These are phyloP conservation scores for Loripinus fragilis DNA, from an alignment of 2,888 invertebrate genomes.

Conservation along the genomic window DNA sequence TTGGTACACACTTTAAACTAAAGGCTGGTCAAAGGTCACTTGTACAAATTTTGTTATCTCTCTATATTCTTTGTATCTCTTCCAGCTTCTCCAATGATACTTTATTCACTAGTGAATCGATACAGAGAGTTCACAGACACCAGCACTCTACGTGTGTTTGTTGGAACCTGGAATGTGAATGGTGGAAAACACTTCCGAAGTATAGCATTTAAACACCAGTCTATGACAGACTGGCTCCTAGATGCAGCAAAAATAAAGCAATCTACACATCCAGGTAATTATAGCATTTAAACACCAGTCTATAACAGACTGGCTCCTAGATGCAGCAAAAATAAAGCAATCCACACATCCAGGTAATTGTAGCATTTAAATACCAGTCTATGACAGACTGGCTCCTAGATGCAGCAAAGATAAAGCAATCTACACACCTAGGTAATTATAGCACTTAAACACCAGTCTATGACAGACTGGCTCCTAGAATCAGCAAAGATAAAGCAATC, in stretches of 20 bases:
- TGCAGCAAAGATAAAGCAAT: too few species aligned
- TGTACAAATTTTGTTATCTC: not conserved
- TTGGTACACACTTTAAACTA: not conserved
- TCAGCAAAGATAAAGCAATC: too few species aligned
- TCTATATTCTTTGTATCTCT: conserved; percentile 18
- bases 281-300: too few species aligned
- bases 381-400: too few species aligned
- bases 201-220: conserved; percentile 92
- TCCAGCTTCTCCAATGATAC: conserved; percentile 76
- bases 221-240: conserved; percentile 86
- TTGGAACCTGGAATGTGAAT: conserved; percentile 99
- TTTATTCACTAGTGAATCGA: conserved; percentile 71
- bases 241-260: conserved; percentile 89
- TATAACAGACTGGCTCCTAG: too few species aligned
- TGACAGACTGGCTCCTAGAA: too few species aligned
- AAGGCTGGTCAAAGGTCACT: not conserved
- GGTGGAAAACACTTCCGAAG: conserved; percentile 99
- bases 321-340: too few species aligned
- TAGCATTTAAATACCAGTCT: too few species aligned
- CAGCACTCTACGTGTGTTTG: conserved; percentile 88
- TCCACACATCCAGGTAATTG: too few species aligned
- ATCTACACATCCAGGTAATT: conserved; percentile 46
- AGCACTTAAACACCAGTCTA: too few species aligned
- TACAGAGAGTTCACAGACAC: conserved; percentile 77
- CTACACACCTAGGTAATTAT: too few species aligned